phyloP scores from a whole-genome alignment of 2,888 invertebrate species.

The Anoplius nigerrimus region DNA sequence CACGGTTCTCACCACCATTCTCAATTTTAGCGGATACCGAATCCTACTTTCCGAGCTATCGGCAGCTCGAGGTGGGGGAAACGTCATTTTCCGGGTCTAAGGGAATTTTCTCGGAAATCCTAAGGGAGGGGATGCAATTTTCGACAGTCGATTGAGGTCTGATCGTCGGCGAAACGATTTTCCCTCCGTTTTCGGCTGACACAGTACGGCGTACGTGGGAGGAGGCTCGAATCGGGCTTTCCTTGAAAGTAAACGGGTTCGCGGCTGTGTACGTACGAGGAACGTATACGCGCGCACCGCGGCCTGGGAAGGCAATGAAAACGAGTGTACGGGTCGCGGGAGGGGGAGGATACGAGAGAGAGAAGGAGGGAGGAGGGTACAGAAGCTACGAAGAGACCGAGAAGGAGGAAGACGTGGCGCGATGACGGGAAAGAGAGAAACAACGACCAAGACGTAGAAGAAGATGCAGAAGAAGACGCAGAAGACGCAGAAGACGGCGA shows the following conservation, averaged over 20 bases:
- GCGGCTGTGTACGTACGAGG: background rate
- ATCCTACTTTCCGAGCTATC: background rate
- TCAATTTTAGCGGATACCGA: no score
- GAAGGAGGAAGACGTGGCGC: background rate
- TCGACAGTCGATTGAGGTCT: no score
- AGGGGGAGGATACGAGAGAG: background rate
- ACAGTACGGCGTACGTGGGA: constrained; percentile 14
- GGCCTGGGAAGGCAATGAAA: constrained; percentile 18
- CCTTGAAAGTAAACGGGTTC: constrained; percentile 21
- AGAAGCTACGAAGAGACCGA: background rate
- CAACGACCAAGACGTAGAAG: no score
- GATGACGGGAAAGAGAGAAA: background rate
- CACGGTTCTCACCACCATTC: no score
- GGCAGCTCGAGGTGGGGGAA: no score
- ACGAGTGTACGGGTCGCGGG: constrained; percentile 15
- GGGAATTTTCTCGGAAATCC: no score
- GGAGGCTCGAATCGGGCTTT: constrained; percentile 5
- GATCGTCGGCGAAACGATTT: no score
- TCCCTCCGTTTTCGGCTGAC: background rate
- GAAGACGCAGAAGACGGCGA: constrained; percentile 26
- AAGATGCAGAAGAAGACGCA: constrained; percentile 11
- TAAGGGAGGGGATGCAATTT: no score
- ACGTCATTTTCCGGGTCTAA: no score
- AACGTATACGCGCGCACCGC: constrained; percentile 7
- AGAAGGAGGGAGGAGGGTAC: background rate